phyloP scores from a whole-genome alignment of 2,113 vertebrate species.

The Etheostoma spectabile region DNA sequence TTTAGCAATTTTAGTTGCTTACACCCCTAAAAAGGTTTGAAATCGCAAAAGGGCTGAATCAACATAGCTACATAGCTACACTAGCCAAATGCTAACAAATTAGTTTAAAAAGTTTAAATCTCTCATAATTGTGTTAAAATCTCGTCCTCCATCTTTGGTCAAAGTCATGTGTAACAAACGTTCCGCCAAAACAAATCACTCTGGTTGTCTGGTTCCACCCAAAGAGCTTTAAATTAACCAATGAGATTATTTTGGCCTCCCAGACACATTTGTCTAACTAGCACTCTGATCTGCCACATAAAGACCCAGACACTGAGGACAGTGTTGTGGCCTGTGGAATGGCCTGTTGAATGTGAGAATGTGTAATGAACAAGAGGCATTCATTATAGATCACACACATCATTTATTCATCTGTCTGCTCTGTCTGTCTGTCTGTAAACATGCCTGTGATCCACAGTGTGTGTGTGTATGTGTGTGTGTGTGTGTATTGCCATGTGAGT shows the following conservation, averaged over 20 bases:
- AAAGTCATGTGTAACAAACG: not conserved
- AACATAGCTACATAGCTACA: no score
- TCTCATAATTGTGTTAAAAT: not conserved
- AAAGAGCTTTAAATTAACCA: slow-evolving; percentile 1
- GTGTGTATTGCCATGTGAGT: slow-evolving; percentile 41
- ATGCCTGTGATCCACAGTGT: slow-evolving; percentile 61
- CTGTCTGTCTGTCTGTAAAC: slow-evolving; percentile 82
- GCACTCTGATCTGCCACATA: slow-evolving; percentile 28
- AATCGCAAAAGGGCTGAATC: no score
- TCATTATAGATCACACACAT: slow-evolving; percentile 85
- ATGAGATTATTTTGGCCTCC: not conserved
- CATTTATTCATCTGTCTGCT: slow-evolving; percentile 84
- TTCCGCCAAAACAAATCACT: not conserved
- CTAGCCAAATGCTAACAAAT: no score
- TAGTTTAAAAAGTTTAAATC: no score
- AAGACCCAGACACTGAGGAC: slow-evolving; percentile 54
- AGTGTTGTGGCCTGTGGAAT: slow-evolving; percentile 69
- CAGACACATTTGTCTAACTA: slow-evolving; percentile 25
- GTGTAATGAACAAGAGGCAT: slow-evolving; percentile 82
- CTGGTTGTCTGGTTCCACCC: slow-evolving; percentile 4
- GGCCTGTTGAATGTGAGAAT: slow-evolving; percentile 83
- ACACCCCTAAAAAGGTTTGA: no score
- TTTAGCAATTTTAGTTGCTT: no score
- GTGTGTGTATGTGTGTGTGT: slow-evolving; percentile 30
- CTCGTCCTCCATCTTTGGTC: not conserved